These are phyloP conservation scores for Chloroclystis v-ata DNA, from an alignment of 2,888 invertebrate species.

Conservation along the genomic window DNA sequence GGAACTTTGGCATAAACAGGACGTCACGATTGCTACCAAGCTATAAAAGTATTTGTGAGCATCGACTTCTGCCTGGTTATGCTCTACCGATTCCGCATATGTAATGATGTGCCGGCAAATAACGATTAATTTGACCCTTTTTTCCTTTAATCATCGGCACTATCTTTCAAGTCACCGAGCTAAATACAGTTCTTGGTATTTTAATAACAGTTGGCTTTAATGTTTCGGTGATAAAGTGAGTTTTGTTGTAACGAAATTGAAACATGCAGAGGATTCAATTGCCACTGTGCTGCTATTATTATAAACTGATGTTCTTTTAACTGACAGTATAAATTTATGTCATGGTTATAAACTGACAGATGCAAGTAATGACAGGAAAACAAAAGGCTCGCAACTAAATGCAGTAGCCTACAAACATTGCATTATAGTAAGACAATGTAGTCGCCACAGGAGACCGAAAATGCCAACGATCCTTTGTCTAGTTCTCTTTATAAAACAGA, in stretches of 20 bases:
- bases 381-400: constrained; percentile 23
- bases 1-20: constrained; percentile 55
- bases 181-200: constrained; percentile 36
- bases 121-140: constrained; percentile 51
- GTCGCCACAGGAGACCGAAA: constrained; percentile 33
- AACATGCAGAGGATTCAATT: constrained; percentile 21
- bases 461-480: constrained; percentile 43
- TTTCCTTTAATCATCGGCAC: constrained; percentile 53
- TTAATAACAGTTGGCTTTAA: constrained; percentile 28
- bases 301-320: constrained; percentile 9
- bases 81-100: constrained; percentile 61
- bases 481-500: constrained; percentile 60
- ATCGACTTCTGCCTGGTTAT: constrained; percentile 44
- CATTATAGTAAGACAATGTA: constrained; percentile 38
- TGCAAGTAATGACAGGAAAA: constrained; percentile 19
- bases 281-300: constrained; percentile 7
- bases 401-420: constrained; percentile 27
- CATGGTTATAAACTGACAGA: constrained; percentile 9
- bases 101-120: constrained; percentile 52
- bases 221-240: constrained; percentile 25
- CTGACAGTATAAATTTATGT: constrained; percentile 15
- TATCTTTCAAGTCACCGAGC: constrained; percentile 55
- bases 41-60: constrained; percentile 33
- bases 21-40: constrained; percentile 55
- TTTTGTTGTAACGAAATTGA: constrained; percentile 16